Conservation (phyloP, 2,113 vertebrate species). For the Calidris pygmaea region DNA sequence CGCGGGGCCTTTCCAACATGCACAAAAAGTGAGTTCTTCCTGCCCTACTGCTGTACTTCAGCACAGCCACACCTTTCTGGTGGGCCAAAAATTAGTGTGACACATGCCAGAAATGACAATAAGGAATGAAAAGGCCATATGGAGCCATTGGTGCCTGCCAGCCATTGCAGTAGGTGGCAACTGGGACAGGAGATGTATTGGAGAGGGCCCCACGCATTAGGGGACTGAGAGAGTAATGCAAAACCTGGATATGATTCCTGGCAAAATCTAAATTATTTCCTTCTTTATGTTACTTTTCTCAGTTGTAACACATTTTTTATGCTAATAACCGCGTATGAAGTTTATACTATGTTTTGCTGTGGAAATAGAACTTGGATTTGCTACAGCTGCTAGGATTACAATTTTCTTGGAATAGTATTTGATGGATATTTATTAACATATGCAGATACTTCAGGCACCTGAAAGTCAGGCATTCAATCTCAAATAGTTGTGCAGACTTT, state of each 20-base stretch:
- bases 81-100: slow-evolving; percentile 23
- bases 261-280: not conserved
- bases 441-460: not conserved
- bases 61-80: slow-evolving; percentile 45
- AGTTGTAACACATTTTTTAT: not conserved
- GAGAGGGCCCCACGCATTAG: not conserved
- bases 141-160: slow-evolving; percentile 50
- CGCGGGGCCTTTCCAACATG: not conserved
- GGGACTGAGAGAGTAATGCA: not conserved
- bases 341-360: not conserved
- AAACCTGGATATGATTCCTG: not conserved
- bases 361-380: not conserved
- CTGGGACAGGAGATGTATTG: not conserved
- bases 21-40: slow-evolving; percentile 3
- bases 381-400: not conserved
- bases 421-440: not conserved
- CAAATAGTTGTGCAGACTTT: not conserved
- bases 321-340: not conserved
- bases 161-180: slow-evolving; percentile 51
- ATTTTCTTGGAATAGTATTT: not conserved
- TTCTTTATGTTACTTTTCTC: not conserved
- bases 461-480: not conserved
- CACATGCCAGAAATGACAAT: slow-evolving; percentile 38
- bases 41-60: not conserved
- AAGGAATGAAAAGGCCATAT: slow-evolving; percentile 59